Evolutionary conservation across 2,888 invertebrate genomes (phyloP).

Genomic region (Ormia ochracea): DNA sequence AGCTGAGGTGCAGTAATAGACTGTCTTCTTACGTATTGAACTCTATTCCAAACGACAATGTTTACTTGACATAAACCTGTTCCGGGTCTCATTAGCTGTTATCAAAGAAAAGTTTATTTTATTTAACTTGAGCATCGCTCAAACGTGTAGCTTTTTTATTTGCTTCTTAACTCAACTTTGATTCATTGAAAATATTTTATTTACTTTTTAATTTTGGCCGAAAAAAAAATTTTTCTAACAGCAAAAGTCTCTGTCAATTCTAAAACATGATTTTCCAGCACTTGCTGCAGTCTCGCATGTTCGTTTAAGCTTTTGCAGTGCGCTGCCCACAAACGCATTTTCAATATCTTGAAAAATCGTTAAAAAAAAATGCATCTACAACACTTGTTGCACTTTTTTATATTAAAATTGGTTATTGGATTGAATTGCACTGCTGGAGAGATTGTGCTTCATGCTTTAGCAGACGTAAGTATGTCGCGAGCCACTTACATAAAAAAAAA

Average conservation of each 20-base stretch:
- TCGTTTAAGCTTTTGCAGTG: not conserved
- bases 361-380: not conserved
- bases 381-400: constrained; percentile 1
- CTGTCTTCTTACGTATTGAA: no score
- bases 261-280: not conserved
- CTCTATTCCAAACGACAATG: no score
- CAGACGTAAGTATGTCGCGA: constrained; percentile 38
- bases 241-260: not conserved
- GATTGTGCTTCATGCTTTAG: not conserved
- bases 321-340: not conserved
- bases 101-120: no score
- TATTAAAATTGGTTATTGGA: not conserved
- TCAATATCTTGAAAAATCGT: not conserved
- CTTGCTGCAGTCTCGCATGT: not conserved
- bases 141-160: not conserved
- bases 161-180: not conserved
- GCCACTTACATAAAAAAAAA: constrained; percentile 3
- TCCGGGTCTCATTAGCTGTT: no score
- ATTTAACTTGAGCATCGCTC: no score
- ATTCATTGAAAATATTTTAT: not conserved
- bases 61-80: no score
- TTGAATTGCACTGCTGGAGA: constrained; percentile 14
- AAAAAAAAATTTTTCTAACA: not conserved
- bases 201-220: not conserved
- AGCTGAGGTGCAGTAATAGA: no score